Evolutionary conservation across 2,888 invertebrate genomes (phyloP).

Genomic region (Drosophila merina): DNA sequence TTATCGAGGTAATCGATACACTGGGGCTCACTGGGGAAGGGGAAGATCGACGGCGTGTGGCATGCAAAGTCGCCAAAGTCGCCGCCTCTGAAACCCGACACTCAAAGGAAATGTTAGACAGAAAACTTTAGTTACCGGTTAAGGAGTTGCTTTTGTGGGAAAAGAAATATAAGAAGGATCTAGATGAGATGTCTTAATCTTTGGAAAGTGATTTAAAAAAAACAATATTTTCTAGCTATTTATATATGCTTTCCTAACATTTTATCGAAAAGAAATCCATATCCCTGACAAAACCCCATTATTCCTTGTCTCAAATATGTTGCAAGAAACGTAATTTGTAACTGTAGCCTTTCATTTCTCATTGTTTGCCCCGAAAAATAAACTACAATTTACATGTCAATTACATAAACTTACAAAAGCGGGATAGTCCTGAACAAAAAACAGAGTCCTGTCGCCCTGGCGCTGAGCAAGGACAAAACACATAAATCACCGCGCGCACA

Average conservation of each 20-base stretch:
- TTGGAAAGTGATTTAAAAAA: neutral
- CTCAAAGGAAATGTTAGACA: neutral
- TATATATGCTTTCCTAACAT: too few relatives aligned
- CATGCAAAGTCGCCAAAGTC: slow-evolving; percentile 5
- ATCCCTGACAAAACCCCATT: neutral
- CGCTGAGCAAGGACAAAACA: slow-evolving; percentile 50
- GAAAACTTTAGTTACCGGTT: neutral
- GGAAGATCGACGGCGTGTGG: slow-evolving; percentile 27
- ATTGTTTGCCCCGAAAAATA: slow-evolving; percentile 11
- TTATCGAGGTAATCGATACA: slow-evolving; percentile 54
- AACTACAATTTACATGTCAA: slow-evolving; percentile 46
- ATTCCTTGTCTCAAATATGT: neutral
- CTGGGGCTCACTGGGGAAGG: neutral
- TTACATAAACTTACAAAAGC: slow-evolving; percentile 49
- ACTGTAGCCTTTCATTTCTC: slow-evolving; percentile 11
- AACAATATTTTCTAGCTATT: too few relatives aligned
- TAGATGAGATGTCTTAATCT: neutral
- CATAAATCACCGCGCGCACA: slow-evolving; percentile 43
- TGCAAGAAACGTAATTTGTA: neutral
- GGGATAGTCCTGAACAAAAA: slow-evolving; percentile 24
- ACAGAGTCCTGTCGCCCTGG: slow-evolving; percentile 44
- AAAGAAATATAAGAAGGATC: neutral
- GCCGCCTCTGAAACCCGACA: slow-evolving; percentile 2
- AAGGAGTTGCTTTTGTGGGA: neutral
- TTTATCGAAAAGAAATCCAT: too few relatives aligned